A percentile compares a stretch with the other conserved stretches of the same genome.
Evolutionary conservation across 2,113 vertebrate genomes (phyloP).

Genomic region (Salminus brasiliensis): DNA sequence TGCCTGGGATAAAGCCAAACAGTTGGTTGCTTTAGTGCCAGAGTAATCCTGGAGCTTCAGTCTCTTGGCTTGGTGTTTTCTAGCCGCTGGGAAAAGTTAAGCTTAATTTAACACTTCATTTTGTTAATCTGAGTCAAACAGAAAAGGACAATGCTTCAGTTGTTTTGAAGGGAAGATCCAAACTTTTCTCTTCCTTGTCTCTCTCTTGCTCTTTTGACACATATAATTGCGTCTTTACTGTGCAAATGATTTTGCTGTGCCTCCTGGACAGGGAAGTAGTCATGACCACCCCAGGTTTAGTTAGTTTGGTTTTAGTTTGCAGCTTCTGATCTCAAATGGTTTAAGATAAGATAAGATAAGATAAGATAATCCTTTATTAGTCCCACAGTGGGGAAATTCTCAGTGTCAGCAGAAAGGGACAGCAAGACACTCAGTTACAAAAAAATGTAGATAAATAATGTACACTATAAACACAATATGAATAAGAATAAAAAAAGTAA

Average conservation of each 20-base stretch:
- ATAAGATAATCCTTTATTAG: no score
- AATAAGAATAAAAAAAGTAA: no score
- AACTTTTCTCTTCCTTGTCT: neutral
- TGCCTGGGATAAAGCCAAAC: constrained; percentile 65
- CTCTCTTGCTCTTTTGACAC: neutral
- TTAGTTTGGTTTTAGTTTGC: no score
- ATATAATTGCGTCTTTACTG: neutral
- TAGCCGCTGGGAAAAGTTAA: neutral
- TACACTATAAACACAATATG: no score
- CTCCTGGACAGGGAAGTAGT: constrained; percentile 15
- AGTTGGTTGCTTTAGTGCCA: constrained; percentile 49
- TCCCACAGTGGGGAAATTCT: no score
- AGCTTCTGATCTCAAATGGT: no score
- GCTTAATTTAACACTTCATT: neutral
- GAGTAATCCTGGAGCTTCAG: neutral
- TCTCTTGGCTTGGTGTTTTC: neutral
- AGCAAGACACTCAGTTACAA: no score
- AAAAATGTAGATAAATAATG: no score
- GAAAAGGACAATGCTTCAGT: neutral
- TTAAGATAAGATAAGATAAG: no score
- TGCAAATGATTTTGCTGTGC: neutral
- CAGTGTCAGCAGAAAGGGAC: no score
- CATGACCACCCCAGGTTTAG: neutral
- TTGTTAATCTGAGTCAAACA: neutral
- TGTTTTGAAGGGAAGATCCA: neutral